phyloP scores from a whole-genome alignment of 2,888 invertebrate genomes.

The Meghimatium bilineatum region DNA sequence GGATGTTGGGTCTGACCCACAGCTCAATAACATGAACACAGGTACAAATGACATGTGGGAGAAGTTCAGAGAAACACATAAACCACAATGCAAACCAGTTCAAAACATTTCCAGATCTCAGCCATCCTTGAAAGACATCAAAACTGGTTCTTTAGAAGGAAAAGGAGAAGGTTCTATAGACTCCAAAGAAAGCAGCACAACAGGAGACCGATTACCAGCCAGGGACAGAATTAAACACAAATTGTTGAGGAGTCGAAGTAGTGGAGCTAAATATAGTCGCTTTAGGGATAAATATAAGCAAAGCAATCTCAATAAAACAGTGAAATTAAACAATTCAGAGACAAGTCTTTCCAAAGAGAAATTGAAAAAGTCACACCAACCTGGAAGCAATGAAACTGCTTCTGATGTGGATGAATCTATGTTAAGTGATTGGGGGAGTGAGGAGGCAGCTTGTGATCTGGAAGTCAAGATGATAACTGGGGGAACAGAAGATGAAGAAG shows the following conservation, averaged over 20 bases:
- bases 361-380: conserved; percentile 30
- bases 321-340: conserved; percentile 46
- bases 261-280: conserved; percentile 59
- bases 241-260: conserved; percentile 56
- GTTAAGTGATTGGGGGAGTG: conserved; percentile 69
- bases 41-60: conserved; percentile 54
- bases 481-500: conserved; percentile 63
- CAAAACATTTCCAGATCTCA: conserved; percentile 55
- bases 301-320: conserved; percentile 46
- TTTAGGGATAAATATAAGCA: conserved; percentile 58
- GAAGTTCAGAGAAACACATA: conserved; percentile 42
- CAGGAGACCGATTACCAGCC: conserved; percentile 42
- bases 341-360: conserved; percentile 46
- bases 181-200: conserved; percentile 31
- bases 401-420: conserved; percentile 64
- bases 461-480: conserved; percentile 72
- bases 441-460: conserved; percentile 70
- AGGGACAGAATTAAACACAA: conserved; percentile 51
- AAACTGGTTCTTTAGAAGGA: conserved; percentile 45
- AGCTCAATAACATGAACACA: conserved; percentile 48
- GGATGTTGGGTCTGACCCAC: conserved; percentile 53
- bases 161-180: conserved; percentile 41
- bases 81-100: conserved; percentile 3
- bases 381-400: conserved; percentile 57
- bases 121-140: conserved; percentile 50